Conservation (phyloP, 2,113 vertebrate species). For the Gambusia holbrooki region DNA sequence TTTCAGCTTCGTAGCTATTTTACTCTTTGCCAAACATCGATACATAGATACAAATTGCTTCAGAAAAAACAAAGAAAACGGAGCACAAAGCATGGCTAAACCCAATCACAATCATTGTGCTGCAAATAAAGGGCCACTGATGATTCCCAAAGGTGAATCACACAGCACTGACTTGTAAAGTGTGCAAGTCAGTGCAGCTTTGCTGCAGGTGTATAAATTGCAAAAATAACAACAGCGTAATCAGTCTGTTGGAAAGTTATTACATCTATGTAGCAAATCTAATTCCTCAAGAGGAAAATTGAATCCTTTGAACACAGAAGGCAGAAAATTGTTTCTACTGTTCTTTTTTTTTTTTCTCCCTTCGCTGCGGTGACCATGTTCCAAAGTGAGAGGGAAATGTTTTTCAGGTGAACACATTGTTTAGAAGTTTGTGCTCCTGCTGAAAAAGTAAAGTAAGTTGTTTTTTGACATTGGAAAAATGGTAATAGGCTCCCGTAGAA, state of each 20-base stretch:
- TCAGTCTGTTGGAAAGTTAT: slow-evolving; percentile 35
- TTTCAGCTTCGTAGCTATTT: not conserved
- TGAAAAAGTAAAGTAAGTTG: not conserved
- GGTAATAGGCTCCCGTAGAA: rapidly evolving
- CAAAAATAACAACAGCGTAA: slow-evolving; percentile 36
- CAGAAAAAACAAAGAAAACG: slow-evolving; percentile 1
- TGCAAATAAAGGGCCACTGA: not conserved
- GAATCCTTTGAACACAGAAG: slow-evolving; percentile 48
- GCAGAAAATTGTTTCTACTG: slow-evolving; percentile 55
- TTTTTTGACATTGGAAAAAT: not conserved
- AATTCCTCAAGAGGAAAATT: slow-evolving; percentile 63
- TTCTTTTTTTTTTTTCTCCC: too few relatives aligned
- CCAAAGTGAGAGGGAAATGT: slow-evolving; percentile 6
- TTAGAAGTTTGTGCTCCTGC: slow-evolving; percentile 19
- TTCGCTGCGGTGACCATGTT: slow-evolving; percentile 29
- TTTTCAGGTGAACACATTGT: slow-evolving; percentile 9
- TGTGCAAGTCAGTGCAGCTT: not conserved
- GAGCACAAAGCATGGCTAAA: not conserved
- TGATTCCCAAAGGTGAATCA: slow-evolving; percentile 13
- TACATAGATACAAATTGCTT: not conserved
- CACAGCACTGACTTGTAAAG: not conserved
- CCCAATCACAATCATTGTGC: slow-evolving; percentile 7
- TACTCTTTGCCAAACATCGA: not conserved
- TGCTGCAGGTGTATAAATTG: slow-evolving; percentile 12
- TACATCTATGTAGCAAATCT: slow-evolving; percentile 50